Evolutionary conservation across 2,113 vertebrate genomes (phyloP).

Genomic region (Megaleporinus macrocephalus): DNA sequence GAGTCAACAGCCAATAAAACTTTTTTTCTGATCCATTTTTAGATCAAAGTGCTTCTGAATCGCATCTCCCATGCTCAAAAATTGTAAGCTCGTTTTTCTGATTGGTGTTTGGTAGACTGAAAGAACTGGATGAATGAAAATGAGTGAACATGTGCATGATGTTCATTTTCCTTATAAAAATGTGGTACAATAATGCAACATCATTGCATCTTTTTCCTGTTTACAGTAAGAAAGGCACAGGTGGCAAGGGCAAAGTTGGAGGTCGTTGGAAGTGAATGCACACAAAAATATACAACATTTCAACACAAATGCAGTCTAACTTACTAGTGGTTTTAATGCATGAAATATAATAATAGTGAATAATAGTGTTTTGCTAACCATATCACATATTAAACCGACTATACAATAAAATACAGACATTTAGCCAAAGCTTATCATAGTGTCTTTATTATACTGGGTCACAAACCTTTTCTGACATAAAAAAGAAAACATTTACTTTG

Average conservation of each 20-base stretch:
- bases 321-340: not conserved
- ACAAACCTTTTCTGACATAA: no score
- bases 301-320: not conserved
- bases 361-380: not conserved
- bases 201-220: not conserved
- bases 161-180: not conserved
- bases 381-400: not conserved
- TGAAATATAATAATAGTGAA: not conserved
- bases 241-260: constrained; percentile 78
- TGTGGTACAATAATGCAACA: not conserved
- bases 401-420: not conserved
- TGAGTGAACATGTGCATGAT: not conserved
- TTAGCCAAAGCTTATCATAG: not conserved
- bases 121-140: not conserved
- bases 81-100: constrained; percentile 70
- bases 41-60: constrained; percentile 79
- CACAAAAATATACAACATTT: not conserved
- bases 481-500: no score
- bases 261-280: constrained; percentile 76
- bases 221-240: constrained; percentile 73
- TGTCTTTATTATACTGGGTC: not conserved
- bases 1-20: not conserved
- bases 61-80: constrained; percentile 81
- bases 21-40: constrained; percentile 1
- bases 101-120: not conserved